Conservation (phyloP, 92 coral and sea anemone genomes). For the Micromussa lordhowensis region DNA sequence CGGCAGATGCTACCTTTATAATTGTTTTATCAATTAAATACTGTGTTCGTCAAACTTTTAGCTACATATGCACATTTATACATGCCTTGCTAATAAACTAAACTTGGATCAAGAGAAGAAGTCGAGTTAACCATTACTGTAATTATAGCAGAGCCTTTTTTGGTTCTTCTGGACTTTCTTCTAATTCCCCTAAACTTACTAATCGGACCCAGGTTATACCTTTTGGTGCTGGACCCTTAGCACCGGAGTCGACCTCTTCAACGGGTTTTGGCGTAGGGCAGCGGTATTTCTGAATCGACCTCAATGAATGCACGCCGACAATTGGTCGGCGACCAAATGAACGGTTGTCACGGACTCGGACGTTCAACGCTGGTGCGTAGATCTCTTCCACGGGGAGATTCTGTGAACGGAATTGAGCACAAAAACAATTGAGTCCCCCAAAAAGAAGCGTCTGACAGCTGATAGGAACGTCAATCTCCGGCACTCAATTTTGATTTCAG, state of each 20-base stretch:
- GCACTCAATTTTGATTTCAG: too few relatives aligned
- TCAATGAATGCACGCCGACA: conserved; percentile 89
- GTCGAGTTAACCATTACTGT: too few relatives aligned
- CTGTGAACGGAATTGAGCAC: conserved; percentile 43
- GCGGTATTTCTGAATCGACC: conserved; percentile 76
- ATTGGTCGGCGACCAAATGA: conserved; percentile 96
- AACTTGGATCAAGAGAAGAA: too few relatives aligned
- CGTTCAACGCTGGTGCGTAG: conserved; percentile 88
- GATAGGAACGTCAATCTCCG: not conserved
- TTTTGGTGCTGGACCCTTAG: conserved; percentile 15
- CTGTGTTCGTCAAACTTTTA: too few relatives aligned
- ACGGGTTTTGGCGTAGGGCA: conserved; percentile 67
- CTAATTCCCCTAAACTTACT: too few relatives aligned
- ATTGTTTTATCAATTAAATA: not conserved
- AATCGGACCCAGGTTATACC: not conserved
- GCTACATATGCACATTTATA: not conserved
- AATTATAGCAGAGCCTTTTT: too few relatives aligned
- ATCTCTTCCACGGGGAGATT: conserved; percentile 92
- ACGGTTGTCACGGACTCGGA: conserved; percentile 92
- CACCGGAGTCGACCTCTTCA: conserved; percentile 44
- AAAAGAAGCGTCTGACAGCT: not conserved
- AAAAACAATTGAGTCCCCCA: not conserved
- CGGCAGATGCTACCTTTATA: too few relatives aligned
- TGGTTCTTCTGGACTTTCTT: not conserved
- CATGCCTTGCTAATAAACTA: not conserved